Percentiles rank a stretch among this genome's conserved stretches.
phyloP scores from a whole-genome alignment of 2,113 vertebrate genomes.

The Otolemur garnettii region DNA sequence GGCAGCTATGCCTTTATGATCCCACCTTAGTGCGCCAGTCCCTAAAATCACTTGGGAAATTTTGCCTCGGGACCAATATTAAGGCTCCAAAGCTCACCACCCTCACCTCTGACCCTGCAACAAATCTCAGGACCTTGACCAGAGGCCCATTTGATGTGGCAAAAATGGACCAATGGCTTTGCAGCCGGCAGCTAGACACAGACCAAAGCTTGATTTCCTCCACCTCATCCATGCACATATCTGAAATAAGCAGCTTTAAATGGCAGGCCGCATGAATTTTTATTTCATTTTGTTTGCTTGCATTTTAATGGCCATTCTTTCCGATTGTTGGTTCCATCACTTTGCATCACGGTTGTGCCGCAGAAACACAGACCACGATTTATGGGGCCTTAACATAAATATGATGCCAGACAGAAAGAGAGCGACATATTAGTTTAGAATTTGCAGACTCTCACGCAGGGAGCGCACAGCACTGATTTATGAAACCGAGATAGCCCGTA shows the following conservation, averaged over 20 bases:
- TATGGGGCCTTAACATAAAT: conserved; percentile 76
- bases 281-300: conserved; percentile 72
- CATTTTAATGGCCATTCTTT: conserved; percentile 67
- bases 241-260: conserved; percentile 37
- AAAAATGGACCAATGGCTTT: background rate
- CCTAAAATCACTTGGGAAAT: background rate
- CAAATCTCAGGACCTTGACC: background rate
- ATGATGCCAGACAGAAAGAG: conserved; percentile 77
- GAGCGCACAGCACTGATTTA: conserved; percentile 39
- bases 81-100: conserved; percentile 26
- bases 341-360: conserved; percentile 47
- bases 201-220: background rate
- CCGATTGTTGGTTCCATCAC: conserved; percentile 61
- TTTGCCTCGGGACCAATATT: background rate
- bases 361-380: conserved; percentile 52
- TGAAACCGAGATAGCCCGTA: conserved; percentile 40
- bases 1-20: background rate
- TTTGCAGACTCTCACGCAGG: conserved; percentile 69
- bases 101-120: background rate
- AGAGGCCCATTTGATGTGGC: background rate
- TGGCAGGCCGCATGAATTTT: background rate
- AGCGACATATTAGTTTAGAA: conserved; percentile 77
- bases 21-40: background rate
- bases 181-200: background rate
- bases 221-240: background rate